These are phyloP conservation scores for Marronus borbonicus DNA, from an alignment of 2,888 invertebrate species.

Conservation along the genomic window DNA sequence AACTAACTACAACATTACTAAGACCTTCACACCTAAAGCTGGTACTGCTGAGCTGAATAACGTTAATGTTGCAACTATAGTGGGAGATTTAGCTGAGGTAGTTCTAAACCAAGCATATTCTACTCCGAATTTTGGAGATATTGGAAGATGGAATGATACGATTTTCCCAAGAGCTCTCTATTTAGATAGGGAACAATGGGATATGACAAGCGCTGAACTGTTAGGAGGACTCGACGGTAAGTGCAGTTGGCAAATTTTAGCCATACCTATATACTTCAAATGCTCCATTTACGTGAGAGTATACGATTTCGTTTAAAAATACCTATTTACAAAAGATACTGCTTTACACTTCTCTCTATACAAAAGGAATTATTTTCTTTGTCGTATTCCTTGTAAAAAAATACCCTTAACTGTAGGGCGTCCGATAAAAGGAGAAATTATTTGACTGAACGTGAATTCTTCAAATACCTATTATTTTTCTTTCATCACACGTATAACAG, in stretches of 20 bases:
- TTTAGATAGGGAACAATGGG: slow-evolving; percentile 73
- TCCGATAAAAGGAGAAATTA: background rate
- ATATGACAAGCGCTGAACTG: slow-evolving; percentile 80
- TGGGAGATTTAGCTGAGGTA: slow-evolving; percentile 80
- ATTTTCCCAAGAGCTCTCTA: slow-evolving; percentile 75
- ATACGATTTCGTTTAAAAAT: background rate
- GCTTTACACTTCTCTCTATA: background rate
- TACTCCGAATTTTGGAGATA: slow-evolving; percentile 71
- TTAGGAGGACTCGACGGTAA: slow-evolving; percentile 80
- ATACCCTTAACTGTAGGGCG: background rate
- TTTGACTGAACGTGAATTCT: slow-evolving; percentile 3
- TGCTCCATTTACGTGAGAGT: background rate
- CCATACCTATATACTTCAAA: too few relatives aligned
- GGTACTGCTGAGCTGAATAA: slow-evolving; percentile 23
- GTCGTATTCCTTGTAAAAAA: background rate
- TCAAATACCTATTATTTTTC: slow-evolving; percentile 3
- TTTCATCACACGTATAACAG: background rate
- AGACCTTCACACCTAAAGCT: background rate
- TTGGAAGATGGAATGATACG: slow-evolving; percentile 79
- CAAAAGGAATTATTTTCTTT: slow-evolving; percentile 20
- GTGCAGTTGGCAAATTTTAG: slow-evolving; percentile 22
- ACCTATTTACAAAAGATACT: background rate
- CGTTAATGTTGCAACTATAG: slow-evolving; percentile 75
- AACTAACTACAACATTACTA: slow-evolving; percentile 56
- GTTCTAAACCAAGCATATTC: slow-evolving; percentile 76